Evolutionary conservation across 2,888 invertebrate species (phyloP).

Genomic region (Carpatolechia fugitivella): DNA sequence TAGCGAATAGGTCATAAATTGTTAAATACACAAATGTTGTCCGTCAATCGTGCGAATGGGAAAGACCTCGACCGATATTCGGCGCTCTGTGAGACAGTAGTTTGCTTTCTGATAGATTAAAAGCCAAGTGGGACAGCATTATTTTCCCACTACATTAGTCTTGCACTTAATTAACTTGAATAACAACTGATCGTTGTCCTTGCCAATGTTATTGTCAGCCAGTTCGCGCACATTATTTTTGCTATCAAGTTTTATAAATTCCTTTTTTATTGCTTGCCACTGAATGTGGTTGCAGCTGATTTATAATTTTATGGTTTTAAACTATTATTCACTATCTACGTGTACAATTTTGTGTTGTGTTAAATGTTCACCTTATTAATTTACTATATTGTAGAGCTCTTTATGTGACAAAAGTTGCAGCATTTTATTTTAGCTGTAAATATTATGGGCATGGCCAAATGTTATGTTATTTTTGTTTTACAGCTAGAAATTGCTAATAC

Average conservation of each 20-base stretch:
- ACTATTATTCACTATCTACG: not conserved
- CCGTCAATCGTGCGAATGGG: conserved; percentile 41
- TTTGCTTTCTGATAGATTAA: conserved; percentile 38
- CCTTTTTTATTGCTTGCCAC: not conserved
- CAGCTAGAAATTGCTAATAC: no score
- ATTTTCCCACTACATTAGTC: conserved; percentile 12
- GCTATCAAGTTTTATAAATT: conserved; percentile 1
- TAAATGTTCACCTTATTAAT: no score
- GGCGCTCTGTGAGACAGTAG: conserved; percentile 16
- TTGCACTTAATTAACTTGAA: conserved; percentile 16
- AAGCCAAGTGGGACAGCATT: conserved; percentile 16
- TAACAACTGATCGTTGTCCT: conserved; percentile 9
- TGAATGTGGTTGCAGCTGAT: conserved; percentile 4
- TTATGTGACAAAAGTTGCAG: no score
- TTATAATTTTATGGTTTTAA: conserved; percentile 6
- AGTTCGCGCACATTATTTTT: conserved; percentile 1
- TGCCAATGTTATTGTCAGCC: conserved; percentile 17
- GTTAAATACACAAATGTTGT: conserved; percentile 20
- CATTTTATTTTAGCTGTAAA: no score
- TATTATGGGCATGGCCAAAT: no score
- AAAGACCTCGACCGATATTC: conserved; percentile 68
- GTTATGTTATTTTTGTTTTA: no score
- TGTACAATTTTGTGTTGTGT: not conserved
- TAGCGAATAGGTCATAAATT: conserved; percentile 27
- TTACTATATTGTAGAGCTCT: no score